Evolutionary conservation across 1,140 invertebrate species (phyloP).

Genomic region (Pseudomyrmex gracilis): DNA sequence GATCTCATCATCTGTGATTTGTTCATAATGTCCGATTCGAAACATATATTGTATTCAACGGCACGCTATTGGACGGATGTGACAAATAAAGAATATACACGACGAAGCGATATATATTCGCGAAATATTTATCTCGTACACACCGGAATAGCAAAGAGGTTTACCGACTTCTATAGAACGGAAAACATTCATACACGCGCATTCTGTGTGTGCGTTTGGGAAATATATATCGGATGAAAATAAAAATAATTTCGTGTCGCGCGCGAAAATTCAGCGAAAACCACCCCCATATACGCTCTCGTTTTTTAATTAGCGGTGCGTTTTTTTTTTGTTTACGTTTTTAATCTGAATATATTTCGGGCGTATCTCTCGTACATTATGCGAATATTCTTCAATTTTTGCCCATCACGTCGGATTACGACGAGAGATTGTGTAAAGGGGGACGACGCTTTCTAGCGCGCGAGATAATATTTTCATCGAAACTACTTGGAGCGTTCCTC

Average conservation of each 20-base stretch:
- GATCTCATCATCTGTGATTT: conserved; percentile 23
- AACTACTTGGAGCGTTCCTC: conserved; percentile 11
- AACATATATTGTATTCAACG: conserved; percentile 4
- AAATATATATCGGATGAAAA: conserved; percentile 19
- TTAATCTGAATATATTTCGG: background rate
- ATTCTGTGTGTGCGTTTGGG: conserved; percentile 32
- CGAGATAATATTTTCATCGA: conserved; percentile 35
- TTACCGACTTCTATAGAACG: conserved; percentile 5
- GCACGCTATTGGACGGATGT: conserved; percentile 36
- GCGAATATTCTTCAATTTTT: background rate
- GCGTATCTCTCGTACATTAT: background rate
- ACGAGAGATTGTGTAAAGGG: background rate
- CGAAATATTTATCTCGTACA: conserved; percentile 33
- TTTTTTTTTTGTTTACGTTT: conserved; percentile 1
- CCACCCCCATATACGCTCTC: conserved; percentile 5
- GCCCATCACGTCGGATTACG: no score
- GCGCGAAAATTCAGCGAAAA: background rate
- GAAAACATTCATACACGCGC: conserved; percentile 11
- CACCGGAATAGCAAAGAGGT: conserved; percentile 35
- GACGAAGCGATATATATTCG: conserved; percentile 17
- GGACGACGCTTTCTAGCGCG: conserved; percentile 13
- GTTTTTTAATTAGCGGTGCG: conserved; percentile 14
- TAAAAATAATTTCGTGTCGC: conserved; percentile 42
- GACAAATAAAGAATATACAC: conserved; percentile 26
- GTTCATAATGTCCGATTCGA: conserved; percentile 18